Base-by-base conservation (phyloP, 2,888 invertebrate genomes). In the Coremacera marginata region DNA sequence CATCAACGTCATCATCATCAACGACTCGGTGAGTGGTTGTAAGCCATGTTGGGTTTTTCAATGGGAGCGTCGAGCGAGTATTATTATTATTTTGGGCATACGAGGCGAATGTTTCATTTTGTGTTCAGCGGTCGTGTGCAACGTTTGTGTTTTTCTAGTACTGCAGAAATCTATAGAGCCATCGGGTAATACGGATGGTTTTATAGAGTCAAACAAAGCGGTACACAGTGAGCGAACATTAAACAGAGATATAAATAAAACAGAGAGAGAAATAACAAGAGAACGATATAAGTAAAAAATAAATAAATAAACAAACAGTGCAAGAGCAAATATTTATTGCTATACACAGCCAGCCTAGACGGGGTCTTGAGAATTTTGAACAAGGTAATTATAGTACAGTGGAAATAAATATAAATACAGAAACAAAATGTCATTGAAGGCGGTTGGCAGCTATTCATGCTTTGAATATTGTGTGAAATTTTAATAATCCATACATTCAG, bases 301-400 rank as follows among this genome's bases (percentile, higher is more conserved):
- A 55, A 22, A 55, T n/a, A 55, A 37, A 67, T 37, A 19, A 14
- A 60, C 34, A 71, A 19, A 31, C 34, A 57, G n/a, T 27, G 19
- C 25, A 34, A 19, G 34, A 37, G 8, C 49, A 51, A 1, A 51
- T 16, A 5, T 51, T 49, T n/a, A 19, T 22, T 22, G 51, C 68
- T 16, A 14, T 34, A 34, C 34, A 70, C 51, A 44, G 27, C 19
- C 31, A 81, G 77, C 80, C 77, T 14, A 44, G 75, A 79, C 79
- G 81, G 82, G 82, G 82, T 82, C 82, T 82, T 82, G 82, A 82
- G 81, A 82, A 79, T 82, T 80, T 34, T 37, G 65, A 74, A 74
- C 37, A 52, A 74, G 67, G 74, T 74, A 74, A 74, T 67, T 74
- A 67, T 34, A n/a, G 34, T 11, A 67, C 22, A n/a, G 37, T 11